A percentile compares a stretch with the other conserved stretches of the same genome.
Evolutionary conservation across 2,888 invertebrate genomes (phyloP).

Genomic region (Cantharis flavilabris): DNA sequence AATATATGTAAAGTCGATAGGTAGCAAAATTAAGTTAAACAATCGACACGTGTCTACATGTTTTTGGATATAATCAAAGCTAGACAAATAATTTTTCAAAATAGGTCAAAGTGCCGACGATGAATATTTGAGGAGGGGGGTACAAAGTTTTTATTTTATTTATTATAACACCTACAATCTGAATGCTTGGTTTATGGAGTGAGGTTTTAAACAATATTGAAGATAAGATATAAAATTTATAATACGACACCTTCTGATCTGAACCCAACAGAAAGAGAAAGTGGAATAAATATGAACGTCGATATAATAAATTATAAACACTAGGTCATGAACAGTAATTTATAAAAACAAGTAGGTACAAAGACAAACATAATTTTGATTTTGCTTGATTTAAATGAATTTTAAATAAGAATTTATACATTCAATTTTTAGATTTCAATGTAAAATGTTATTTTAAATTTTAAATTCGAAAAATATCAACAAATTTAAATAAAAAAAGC

Average conservation of each 20-base stretch:
- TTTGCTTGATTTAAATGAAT: neutral
- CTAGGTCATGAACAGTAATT: neutral
- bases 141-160: no score
- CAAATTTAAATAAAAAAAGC: neutral
- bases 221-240: neutral
- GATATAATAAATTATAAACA: neutral
- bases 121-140: no score
- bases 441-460: neutral
- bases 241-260: neutral
- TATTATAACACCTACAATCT: no score
- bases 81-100: no score
- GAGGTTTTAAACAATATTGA: neutral
- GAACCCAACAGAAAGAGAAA: neutral
- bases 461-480: neutral
- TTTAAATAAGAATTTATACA: neutral
- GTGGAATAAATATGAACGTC: neutral
- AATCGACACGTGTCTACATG: no score
- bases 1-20: no score
- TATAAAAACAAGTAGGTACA: neutral
- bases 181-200: neutral
- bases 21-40: no score
- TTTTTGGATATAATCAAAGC: no score
- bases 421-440: neutral
- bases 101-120: no score
- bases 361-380: neutral